Evolutionary conservation across 1,140 invertebrate genomes (phyloP).

Genomic region (Fragariocoptes setiger): DNA sequence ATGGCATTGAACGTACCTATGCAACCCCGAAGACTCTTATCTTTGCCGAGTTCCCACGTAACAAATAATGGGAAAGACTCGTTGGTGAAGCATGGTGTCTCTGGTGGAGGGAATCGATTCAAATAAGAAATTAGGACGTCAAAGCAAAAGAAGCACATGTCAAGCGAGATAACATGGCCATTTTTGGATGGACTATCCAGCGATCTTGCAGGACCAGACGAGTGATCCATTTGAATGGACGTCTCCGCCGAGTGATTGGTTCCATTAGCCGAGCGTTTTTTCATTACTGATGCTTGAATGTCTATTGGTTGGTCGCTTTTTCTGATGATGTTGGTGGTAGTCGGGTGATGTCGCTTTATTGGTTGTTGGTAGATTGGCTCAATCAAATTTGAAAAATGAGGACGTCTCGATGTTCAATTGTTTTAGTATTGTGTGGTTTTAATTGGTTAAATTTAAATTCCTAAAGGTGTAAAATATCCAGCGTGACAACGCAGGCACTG

Average conservation of each 20-base stretch:
- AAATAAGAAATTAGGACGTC: slow-evolving; percentile 78
- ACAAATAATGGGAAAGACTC: slow-evolving; percentile 88
- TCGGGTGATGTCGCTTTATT: too few species aligned
- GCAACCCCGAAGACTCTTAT: slow-evolving; percentile 59
- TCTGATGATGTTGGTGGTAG: too few species aligned
- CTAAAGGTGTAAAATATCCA: too few species aligned
- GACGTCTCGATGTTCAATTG: neutral
- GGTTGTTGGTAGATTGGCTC: neutral
- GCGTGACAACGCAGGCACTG: too few species aligned
- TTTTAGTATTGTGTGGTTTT: neutral
- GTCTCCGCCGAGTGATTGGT: too few species aligned
- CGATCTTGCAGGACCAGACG: too few species aligned
- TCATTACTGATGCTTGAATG: too few species aligned
- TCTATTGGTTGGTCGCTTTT: too few species aligned
- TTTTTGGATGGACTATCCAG: too few species aligned
- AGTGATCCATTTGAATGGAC: too few species aligned
- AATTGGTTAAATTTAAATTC: too few species aligned
- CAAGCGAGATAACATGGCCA: slow-evolving; percentile 31
- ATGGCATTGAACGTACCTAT: slow-evolving; percentile 83
- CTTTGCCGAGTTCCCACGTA: slow-evolving; percentile 86
- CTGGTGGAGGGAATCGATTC: slow-evolving; percentile 60
- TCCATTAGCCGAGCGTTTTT: too few species aligned
- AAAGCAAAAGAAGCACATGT: slow-evolving; percentile 96
- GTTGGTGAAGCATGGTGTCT: slow-evolving; percentile 59
- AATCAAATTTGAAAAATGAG: neutral